Evolutionary conservation across 92 coral and sea anemone species (phyloP), one percentile per base, ranked within the genome.

Genomic region (Palythoa heliodiscus): DNA sequence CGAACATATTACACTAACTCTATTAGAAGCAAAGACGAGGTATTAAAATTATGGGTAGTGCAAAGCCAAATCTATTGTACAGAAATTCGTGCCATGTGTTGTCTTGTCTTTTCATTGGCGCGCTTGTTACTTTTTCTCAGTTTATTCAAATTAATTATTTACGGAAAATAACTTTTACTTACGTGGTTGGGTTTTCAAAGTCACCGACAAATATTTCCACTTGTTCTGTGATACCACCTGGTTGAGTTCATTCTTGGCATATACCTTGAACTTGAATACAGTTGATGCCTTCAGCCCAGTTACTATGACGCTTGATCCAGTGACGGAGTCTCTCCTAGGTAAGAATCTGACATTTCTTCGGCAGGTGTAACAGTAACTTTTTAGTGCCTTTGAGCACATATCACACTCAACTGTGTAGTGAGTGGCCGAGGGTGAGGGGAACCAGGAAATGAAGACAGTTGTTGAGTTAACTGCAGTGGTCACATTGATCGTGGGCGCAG

Each of bases 181-280:
- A 80, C 84, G 54, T 22, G 58, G 11, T 7, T 48, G 6, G 22
- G 84, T 80, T 48, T 22, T 66, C n/a, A 80, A 3, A 16, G 50
- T 63, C 0, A 64, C 74, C 11, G 24, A 11, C 43, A 80, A 12
- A 14, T 64, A 63, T 7, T 66, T 67, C 84, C 84, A 80, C 23
- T 80, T 80, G 2, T 35, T 47, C 74, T 68, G 24, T 6, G 75
- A 66, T n/a, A 40, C 84, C 15, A 80, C 60, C 2, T 66, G 20
- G 74, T 66, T 80, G 50, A 80, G 15, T 11, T 80, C 57, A 67
- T 80, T 80, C 57, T 22, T 50, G 22, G 84, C 43, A 35, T 66
- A 80, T 7, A 80, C 74, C 12, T 17, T 66, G 40, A 80, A 80
- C 52, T 54, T 67, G 48, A 40, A 80, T 2, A 48, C 23, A 13